Evolutionary conservation across 2,888 invertebrate species (phyloP).

Genomic region (Tachina lurida): DNA sequence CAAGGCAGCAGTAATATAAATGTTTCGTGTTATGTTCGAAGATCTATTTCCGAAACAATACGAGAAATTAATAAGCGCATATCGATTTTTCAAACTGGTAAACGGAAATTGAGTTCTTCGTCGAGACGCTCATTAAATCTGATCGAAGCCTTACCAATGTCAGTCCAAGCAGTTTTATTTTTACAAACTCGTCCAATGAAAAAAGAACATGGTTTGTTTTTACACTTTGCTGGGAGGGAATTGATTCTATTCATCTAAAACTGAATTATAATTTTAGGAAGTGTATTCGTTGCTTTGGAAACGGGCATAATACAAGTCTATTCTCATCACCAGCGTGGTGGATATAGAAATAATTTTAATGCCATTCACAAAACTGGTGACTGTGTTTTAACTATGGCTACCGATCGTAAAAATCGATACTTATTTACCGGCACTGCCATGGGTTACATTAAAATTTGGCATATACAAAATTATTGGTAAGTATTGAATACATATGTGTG

Average conservation of each 20-base stretch:
- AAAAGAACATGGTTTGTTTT: conserved; percentile 81
- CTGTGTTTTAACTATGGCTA: conserved; percentile 85
- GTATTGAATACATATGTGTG: conserved; percentile 45
- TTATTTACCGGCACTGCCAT: conserved; percentile 88
- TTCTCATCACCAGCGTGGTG: conserved; percentile 90
- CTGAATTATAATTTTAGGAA: conserved; percentile 83
- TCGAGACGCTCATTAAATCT: conserved; percentile 21
- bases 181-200: conserved; percentile 85
- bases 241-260: neutral
- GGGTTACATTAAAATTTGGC: conserved; percentile 92
- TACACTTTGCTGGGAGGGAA: neutral
- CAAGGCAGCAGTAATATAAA: conserved; percentile 61
- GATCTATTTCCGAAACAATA: conserved; percentile 73
- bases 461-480: conserved; percentile 87
- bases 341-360: conserved; percentile 87
- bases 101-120: conserved; percentile 34
- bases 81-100: conserved; percentile 23
- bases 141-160: conserved; percentile 82
- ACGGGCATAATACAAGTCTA: conserved; percentile 91
- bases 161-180: conserved; percentile 88
- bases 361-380: conserved; percentile 88
- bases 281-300: conserved; percentile 88
- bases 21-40: conserved; percentile 73
- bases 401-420: conserved; percentile 88
- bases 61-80: conserved; percentile 49